phyloP scores from a whole-genome alignment of 2,888 invertebrate species.

The Callyntrura sp. region DNA sequence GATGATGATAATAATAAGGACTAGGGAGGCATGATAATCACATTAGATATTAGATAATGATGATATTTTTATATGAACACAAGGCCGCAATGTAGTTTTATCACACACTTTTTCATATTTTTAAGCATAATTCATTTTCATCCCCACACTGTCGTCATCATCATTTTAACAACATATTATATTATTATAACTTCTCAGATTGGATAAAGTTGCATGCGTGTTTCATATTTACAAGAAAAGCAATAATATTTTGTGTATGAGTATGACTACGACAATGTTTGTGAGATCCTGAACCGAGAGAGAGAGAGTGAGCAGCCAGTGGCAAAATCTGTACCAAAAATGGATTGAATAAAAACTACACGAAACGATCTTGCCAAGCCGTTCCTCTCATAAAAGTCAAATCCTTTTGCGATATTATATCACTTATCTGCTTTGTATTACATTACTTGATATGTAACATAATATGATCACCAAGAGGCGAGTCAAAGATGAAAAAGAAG shows the following conservation, averaged over 20 bases:
- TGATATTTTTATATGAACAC: neutral
- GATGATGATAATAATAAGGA: neutral
- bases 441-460: slow-evolving; percentile 63
- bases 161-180: slow-evolving; percentile 28
- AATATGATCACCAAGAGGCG: slow-evolving; percentile 58
- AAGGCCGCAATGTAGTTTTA: neutral
- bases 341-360: slow-evolving; percentile 44
- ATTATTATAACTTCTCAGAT: slow-evolving; percentile 26
- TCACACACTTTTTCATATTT: neutral
- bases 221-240: neutral
- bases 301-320: slow-evolving; percentile 1
- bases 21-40: neutral
- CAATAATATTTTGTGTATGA: neutral
- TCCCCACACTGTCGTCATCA: slow-evolving; percentile 13
- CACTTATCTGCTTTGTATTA: slow-evolving; percentile 72
- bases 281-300: neutral
- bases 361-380: slow-evolving; percentile 36
- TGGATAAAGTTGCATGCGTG: neutral
- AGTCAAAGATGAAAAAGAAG: slow-evolving; percentile 8
- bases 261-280: neutral
- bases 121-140: slow-evolving; percentile 19
- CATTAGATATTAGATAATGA: no score
- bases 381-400: slow-evolving; percentile 67
- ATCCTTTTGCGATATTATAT: slow-evolving; percentile 63
- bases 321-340: slow-evolving; percentile 34